Percentiles rank a stretch among this genome's conserved stretches.
Conservation (phyloP, 2,113 vertebrate species). For the Epinephelus lanceolatus region DNA sequence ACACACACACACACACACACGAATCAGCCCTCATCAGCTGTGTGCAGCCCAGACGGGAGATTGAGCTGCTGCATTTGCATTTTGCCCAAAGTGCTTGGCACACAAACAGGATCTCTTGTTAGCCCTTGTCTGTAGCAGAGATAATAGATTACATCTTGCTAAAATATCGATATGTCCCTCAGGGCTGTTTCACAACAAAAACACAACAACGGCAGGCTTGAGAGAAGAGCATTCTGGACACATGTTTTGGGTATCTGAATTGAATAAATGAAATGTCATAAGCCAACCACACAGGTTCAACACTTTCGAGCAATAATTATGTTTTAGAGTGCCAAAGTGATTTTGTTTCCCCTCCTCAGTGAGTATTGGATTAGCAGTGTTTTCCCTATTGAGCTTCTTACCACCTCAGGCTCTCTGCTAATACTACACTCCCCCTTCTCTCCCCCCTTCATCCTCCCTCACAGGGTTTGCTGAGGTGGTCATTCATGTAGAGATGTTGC, state of each 20-base stretch:
- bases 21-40: conserved; percentile 46
- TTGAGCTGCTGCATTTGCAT: conserved; percentile 67
- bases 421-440: conserved; percentile 14
- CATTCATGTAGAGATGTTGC: conserved; percentile 32
- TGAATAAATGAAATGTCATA: conserved; percentile 6
- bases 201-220: conserved; percentile 3
- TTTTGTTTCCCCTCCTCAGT: conserved; percentile 46
- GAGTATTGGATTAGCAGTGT: conserved; percentile 65
- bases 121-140: conserved; percentile 40
- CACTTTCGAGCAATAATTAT: conserved; percentile 37
- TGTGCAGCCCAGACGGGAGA: conserved; percentile 42
- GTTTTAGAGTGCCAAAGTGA: conserved; percentile 37
- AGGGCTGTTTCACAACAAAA: conserved; percentile 13
- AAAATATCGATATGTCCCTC: conserved; percentile 43
- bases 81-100: conserved; percentile 62
- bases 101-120: conserved; percentile 62
- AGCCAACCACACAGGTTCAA: conserved; percentile 13
- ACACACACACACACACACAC: conserved; percentile 29
- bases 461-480: conserved; percentile 58
- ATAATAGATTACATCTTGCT: conserved; percentile 60
- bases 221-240: conserved; percentile 1
- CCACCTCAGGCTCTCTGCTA: conserved; percentile 61
- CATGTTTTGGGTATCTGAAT: neutral
- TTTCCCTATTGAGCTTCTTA: conserved; percentile 64
- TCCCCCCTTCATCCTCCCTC: neutral